Evolutionary conservation across 2,888 invertebrate genomes (phyloP), one percentile per base, ranked within the genome.

Genomic region (Polyploca ridens): DNA sequence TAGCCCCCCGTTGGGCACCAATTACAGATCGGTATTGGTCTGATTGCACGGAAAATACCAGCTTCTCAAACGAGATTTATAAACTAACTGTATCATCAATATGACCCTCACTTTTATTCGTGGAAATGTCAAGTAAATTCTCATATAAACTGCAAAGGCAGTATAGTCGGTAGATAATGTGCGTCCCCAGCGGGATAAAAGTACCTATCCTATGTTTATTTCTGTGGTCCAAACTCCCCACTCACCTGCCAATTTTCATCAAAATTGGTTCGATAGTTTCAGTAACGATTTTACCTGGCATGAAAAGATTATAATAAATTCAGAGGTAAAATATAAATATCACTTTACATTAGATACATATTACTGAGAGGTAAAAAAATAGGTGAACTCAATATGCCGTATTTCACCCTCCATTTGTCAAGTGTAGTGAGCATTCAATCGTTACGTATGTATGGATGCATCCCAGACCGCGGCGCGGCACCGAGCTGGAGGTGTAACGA

Each of bases 1-100:
- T 90, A 90, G 83, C 71, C 73, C 85, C 74, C 90, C 75, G 86
- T 82, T 83, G 90, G 90, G 86, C 83, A 89, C 89, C 91, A 91
- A 90, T 91, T 90, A 90, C 85, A 74, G 73, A 76, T 77, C 80
- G 79, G 81, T 82, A 85, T 86, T 82, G 86, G 85, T 79, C 81
- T 89, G 87, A 89, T 89, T 89, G 87, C 80, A 75, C 81, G 84
- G 87, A 85, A 86, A 85, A 89, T 86, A 83, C 79, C 79, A 77
- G 81, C 69, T 76, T 74, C 71, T 69, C 73, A 78, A 83, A 79
- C 77, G 69, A 73, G 69, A 81, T 77, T 82, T 79, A 78, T 77
- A 75, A 73, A 76, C 72, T 68, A 72, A 69, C 63, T 68, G 75
- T 77, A 74, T 77, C 71, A 75, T 76, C 71, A 74, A 73, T 71